Conservation (phyloP, 53 echinoderm and acorn worm genomes). For the Actinopyga echinites region DNA sequence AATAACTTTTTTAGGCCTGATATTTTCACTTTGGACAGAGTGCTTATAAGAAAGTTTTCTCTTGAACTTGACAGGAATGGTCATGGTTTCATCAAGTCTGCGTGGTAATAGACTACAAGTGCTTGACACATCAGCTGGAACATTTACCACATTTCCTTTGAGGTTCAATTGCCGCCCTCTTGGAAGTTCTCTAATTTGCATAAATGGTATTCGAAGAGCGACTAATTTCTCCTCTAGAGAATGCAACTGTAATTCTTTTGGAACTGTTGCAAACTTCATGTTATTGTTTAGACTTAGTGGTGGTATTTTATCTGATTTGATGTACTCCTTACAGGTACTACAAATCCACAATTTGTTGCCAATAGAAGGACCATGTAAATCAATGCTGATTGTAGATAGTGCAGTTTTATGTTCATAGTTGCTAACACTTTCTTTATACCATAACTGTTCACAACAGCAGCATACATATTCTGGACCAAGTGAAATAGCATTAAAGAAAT, state of each 20-base stretch:
- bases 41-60: constrained; percentile 50
- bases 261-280: constrained; percentile 28
- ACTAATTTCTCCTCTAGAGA: constrained; percentile 43
- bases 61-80: constrained; percentile 55
- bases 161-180: constrained; percentile 38
- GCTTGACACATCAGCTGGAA: constrained; percentile 26
- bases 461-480: constrained; percentile 44
- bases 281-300: constrained; percentile 37
- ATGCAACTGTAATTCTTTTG: constrained; percentile 34
- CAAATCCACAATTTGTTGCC: constrained; percentile 34
- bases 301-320: constrained; percentile 35
- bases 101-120: constrained; percentile 34
- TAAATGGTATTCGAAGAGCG: constrained; percentile 47
- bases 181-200: constrained; percentile 54
- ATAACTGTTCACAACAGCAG: constrained; percentile 46
- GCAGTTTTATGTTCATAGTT: neutral
- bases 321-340: constrained; percentile 23
- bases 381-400: neutral
- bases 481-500: constrained; percentile 36
- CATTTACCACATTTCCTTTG: constrained; percentile 56
- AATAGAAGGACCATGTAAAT: neutral
- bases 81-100: constrained; percentile 10
- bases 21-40: constrained; percentile 45
- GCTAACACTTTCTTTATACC: constrained; percentile 47
- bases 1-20: constrained; percentile 52